Conservation (phyloP, 1,140 invertebrate genomes). For the Apolygus lucorum region DNA sequence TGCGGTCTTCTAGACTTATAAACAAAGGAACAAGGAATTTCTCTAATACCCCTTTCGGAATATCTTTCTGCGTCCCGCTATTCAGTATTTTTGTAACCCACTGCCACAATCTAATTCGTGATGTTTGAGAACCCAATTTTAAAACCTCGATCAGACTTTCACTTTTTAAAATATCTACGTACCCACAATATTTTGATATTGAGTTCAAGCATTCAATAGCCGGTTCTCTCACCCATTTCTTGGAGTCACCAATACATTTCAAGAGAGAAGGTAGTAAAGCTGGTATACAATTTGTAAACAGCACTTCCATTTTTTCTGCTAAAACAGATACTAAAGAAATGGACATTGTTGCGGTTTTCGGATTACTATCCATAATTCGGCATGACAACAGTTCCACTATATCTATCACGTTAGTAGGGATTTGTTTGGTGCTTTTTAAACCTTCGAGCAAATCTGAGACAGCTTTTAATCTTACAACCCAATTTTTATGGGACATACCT, state of each 20-base stretch:
- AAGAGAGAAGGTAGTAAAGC: conserved; percentile 82
- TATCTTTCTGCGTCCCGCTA: conserved; percentile 44
- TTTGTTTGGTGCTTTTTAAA: background rate
- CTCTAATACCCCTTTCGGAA: conserved; percentile 71
- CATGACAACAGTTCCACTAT: background rate
- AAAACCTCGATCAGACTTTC: conserved; percentile 83
- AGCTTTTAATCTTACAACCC: background rate
- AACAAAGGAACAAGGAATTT: conserved; percentile 71
- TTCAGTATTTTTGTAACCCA: conserved; percentile 79
- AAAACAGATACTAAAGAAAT: conserved; percentile 71
- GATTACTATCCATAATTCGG: conserved; percentile 79
- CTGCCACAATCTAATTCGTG: conserved; percentile 68
- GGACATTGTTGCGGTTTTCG: conserved; percentile 74
- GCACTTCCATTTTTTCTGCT: conserved; percentile 68
- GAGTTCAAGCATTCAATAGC: too few species aligned
- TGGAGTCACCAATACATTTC: conserved; percentile 57
- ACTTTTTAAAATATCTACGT: conserved; percentile 74
- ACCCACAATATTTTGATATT: too few species aligned
- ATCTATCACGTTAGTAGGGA: background rate
- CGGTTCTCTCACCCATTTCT: conserved; percentile 69
- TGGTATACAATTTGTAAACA: too few species aligned
- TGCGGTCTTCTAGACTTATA: conserved; percentile 79
- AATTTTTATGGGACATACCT: background rate
- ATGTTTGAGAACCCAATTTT: conserved; percentile 61
- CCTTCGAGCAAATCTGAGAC: background rate